Evolutionary conservation across 2,797 vertebrate genomes (phyloP).

Genomic region (Liasis olivaceus): DNA sequence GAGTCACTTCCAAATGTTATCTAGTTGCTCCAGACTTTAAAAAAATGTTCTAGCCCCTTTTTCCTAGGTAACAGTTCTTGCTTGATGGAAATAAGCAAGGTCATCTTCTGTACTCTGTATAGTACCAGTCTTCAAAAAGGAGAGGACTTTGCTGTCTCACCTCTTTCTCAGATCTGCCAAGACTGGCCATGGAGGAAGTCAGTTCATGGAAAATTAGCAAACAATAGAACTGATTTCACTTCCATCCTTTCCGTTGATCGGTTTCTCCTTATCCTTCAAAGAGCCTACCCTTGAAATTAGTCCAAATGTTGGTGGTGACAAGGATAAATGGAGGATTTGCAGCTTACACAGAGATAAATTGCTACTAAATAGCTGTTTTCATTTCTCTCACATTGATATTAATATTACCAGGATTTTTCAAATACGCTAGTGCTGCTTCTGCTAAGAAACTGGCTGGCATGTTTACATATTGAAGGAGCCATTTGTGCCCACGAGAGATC

Average conservation of each 20-base stretch:
- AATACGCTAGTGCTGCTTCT: not conserved
- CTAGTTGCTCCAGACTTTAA: not conserved
- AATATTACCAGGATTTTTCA: not conserved
- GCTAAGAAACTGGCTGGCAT: not conserved
- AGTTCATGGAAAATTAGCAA: constrained; percentile 60
- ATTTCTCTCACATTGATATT: constrained; percentile 24
- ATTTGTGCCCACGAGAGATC: not conserved
- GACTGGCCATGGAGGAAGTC: not conserved
- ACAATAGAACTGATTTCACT: constrained; percentile 66
- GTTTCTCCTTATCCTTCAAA: constrained; percentile 67
- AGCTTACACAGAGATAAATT: constrained; percentile 21
- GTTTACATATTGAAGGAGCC: not conserved
- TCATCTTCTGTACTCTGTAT: not conserved
- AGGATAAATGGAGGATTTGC: constrained; percentile 73
- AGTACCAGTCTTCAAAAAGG: not conserved
- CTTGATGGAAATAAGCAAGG: not conserved
- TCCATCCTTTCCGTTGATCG: constrained; percentile 67
- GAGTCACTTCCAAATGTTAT: not conserved
- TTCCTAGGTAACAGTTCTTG: not conserved
- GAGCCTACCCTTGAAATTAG: constrained; percentile 65
- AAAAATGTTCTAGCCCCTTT: not conserved
- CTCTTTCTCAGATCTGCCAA: not conserved
- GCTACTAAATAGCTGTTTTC: constrained; percentile 45
- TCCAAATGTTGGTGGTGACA: constrained; percentile 62
- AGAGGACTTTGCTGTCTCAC: not conserved